Evolutionary conservation across 1,140 invertebrate species (phyloP), one percentile per base, ranked within the genome.

Genomic region (Aphelinus certus): DNA sequence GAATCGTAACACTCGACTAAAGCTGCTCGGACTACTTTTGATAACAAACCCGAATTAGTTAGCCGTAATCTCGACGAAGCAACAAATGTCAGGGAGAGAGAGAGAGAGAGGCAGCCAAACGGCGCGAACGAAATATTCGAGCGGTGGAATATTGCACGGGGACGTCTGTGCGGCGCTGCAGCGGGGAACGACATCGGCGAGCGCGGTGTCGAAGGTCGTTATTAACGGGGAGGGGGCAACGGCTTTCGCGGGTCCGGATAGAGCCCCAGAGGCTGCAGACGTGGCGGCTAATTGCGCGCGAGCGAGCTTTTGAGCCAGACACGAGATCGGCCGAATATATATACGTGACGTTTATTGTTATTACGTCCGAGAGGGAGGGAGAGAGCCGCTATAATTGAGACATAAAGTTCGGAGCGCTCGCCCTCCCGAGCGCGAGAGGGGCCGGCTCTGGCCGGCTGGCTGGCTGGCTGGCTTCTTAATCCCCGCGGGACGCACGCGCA

Each of bases 301-400:
- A 76, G 79, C 79, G 79, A 80, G 81, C 78, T 79, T 83, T 82
- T 80, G 77, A 81, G 78, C 79, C 78, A 80, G 80, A 81, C 26
- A 26, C 79, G 78, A 80, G 81, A 81, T 82, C 76, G 69, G 69
- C 72, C 49, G 58, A 75, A 64, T 79, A 83, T 81, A 82, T 26
- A 26, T 82, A 83, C 79, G 81, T 81, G 83, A 82, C 83, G 79
- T 83, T 82, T 82, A 82, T 83, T 82, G 80, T 83, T 83, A 83
- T 83, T 82, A 81, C 80, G 76, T 71, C 74, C 78, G 78, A 82
- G 80, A 74, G 80, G 70, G 76, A 26, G 26, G 26, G 26, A 26
- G 26, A 26, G 26, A 26, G 26, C 26, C 79, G 60, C 80, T 62
- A 79, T 84, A 84, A 83, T 83, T 84, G 82, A 82, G 82, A 83